Base-by-base conservation (phyloP, 2,113 vertebrate genomes). In the Polypterus bichir region DNA sequence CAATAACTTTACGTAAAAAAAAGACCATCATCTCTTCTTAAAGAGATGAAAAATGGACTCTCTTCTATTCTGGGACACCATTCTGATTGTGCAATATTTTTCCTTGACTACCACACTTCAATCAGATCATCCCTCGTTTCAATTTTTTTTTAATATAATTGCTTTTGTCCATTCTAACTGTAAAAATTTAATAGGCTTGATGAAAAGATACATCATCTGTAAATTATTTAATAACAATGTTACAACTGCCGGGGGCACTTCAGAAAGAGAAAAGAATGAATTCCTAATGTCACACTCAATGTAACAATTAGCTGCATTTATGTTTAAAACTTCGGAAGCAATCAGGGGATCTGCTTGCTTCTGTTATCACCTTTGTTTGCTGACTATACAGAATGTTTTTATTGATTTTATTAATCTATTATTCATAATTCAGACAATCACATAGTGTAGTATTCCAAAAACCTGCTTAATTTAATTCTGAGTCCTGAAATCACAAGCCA, bases 141-240 rank as follows among this genome's bases (percentile, higher is more conserved):
- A 9, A 44, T 49, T n/a, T 62, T 11, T 62, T 51, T 9, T 54
- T 46, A 8, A 46, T 49, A 47, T 62, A 62, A 62, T 54, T 62
- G 61, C 61, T 62, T 62, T 62, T 62, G 9, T 52, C 44, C 61
- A 46, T 62, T 9, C 46, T 62, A 7, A 46, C 61, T 44, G 45
- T 54, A 44, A 44, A 27, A 6, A 53, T 54, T 45, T 62, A 62
- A 54, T 54, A 5, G 9, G 51, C 61, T n/a, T 53, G 44, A 52
- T 46, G 45, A 44, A 48, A 53, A 44, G 60, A 61, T 11, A 61
- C 9, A 9, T 49, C 59, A 44, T 44, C 6, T 52, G 7, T 61
- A 52, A 53, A 62, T 62, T 62, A 62, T 62, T 62, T 54, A 62
- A 62, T 62, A 62, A 54, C 9, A 7, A 54, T 46, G 61, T 62